Evolutionary conservation across 2,888 invertebrate species (phyloP), one percentile per base, ranked within the genome.

Genomic region (Sinhomidia bicolor): DNA sequence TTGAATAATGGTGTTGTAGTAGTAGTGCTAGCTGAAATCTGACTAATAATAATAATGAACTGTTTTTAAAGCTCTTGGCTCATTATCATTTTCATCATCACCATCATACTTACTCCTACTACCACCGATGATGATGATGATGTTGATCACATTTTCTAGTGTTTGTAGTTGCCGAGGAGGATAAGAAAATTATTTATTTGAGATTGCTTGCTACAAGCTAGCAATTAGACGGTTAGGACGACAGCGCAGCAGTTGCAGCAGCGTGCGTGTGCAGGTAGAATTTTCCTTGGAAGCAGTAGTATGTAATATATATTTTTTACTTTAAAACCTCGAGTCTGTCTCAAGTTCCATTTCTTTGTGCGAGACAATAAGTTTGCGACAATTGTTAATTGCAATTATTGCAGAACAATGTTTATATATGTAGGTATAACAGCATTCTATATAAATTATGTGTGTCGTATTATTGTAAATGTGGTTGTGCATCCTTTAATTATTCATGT

Each of bases 1-100:
- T 74, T 74, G 74, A 74, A 74, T 74, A 26, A 74, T 74, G 74
- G 68, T 17, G n/a, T n/a, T n/a, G n/a, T n/a, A n/a, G n/a, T 54
- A 54, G 12, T 54, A n/a, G 62, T 74, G n/a, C n/a, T n/a, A n/a
- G n/a, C n/a, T n/a, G n/a, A n/a, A n/a, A 68, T 36, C 10, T 32
- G 3, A n/a, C 29, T 68, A 29, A 36, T 36, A 68, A 14, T 47
- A 23, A 41, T 71, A 71, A 71, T 71, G 41, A 41, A 71, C 71
- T 17, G 23, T 74, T 44, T 74, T 44, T 23, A 47, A 74, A 74
- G 6, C 32, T 2, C n/a, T 26, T 44, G 6, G n/a, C 44, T 44
- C 14, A 20, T 74, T 47, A 74, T 51, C 26, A 29, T 74, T 71
- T 74, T 47, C 71, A 44, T 74, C 44, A n/a, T 47, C 47, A 47